These are phyloP conservation scores for Eublepharis macularius DNA, from an alignment of 2,113 vertebrate species.

Conservation along the genomic window DNA sequence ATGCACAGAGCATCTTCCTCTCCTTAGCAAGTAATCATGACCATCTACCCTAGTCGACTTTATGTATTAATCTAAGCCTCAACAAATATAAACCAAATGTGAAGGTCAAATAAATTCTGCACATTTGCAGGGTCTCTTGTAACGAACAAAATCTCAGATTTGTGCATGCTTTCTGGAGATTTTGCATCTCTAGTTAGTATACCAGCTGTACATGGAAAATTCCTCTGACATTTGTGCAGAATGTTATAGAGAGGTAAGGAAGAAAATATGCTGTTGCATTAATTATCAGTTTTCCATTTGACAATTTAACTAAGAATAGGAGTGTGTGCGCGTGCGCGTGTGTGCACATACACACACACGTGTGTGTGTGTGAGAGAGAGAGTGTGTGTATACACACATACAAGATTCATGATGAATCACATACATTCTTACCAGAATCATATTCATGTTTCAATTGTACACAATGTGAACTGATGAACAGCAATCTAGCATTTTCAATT, in stretches of 20 bases:
- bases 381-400: conserved; percentile 67
- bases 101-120: neutral
- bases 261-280: conserved; percentile 76
- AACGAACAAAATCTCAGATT: neutral
- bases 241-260: conserved; percentile 61
- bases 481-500: conserved; percentile 80
- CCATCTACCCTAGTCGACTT: neutral
- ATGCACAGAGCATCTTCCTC: neutral
- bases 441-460: conserved; percentile 82
- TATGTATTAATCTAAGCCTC: neutral
- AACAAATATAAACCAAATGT: neutral
- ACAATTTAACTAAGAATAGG: conserved; percentile 82
- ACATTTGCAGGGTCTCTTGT: neutral
- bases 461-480: conserved; percentile 81
- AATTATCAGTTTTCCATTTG: conserved; percentile 80
- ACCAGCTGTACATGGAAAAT: conserved; percentile 16
- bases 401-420: conserved; percentile 80
- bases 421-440: conserved; percentile 75
- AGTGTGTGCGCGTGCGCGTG: conserved; percentile 61
- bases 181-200: conserved; percentile 13
- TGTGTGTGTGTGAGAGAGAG: conserved; percentile 49
- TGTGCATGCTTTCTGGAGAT: neutral
- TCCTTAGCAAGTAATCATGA: neutral
- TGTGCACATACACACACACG: conserved; percentile 68
- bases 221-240: conserved; percentile 65